These are phyloP conservation scores for Spheniscus humboldti DNA, from an alignment of 2,797 vertebrate genomes.

Conservation along the genomic window DNA sequence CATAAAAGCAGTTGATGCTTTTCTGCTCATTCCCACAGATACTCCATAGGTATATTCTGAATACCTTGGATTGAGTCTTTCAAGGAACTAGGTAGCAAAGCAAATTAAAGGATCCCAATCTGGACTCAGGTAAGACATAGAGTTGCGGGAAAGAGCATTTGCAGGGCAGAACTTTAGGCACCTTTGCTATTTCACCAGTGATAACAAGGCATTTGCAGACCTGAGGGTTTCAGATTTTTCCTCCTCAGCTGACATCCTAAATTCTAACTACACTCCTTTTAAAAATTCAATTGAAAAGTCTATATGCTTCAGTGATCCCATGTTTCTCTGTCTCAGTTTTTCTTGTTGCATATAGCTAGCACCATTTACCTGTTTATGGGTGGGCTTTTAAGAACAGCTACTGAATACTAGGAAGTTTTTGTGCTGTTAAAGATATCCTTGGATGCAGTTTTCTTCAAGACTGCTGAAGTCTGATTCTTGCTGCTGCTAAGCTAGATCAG, in stretches of 20 bases:
- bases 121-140: neutral
- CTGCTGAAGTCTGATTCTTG: neutral
- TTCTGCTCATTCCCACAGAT: neutral
- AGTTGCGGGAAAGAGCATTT: neutral
- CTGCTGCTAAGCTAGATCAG: neutral
- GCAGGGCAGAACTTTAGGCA: neutral
- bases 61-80: neutral
- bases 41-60: neutral
- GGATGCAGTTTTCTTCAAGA: neutral
- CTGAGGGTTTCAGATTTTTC: neutral
- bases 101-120: neutral
- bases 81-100: neutral
- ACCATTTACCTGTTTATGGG: neutral
- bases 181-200: neutral
- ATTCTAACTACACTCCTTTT: neutral
- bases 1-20: neutral
- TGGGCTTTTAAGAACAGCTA: neutral
- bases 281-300: neutral
- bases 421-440: neutral
- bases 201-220: neutral
- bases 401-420: neutral
- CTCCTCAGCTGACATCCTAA: neutral
- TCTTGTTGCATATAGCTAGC: neutral
- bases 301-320: neutral
- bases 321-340: neutral